Evolutionary conservation across 64 coral and sea anemone genomes (phyloP), one percentile per base, ranked within the genome.

Genomic region (Montipora sp.): DNA sequence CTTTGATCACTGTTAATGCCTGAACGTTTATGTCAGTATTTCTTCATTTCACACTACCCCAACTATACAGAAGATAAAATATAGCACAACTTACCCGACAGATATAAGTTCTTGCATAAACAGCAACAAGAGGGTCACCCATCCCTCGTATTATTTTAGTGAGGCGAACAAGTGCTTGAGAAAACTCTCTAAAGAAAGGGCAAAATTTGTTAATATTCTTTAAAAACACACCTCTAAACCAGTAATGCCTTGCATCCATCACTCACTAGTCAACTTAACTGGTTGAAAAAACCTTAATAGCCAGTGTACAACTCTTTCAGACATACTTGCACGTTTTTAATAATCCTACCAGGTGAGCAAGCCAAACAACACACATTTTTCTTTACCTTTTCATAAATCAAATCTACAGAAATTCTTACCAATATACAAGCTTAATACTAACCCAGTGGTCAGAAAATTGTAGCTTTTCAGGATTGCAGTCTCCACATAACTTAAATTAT

Each of bases 101-200:
- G 47, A 99, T 99, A 59, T 96, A 99, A 27, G 92, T 94, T 36
- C 98, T 87, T 49, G 98, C 92, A 92, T 99, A 99, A 6, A 93
- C 80, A 27, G 98, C 94, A 15, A 99, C 98, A 24, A 99, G 81
- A 3, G 98, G 98, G 51, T 99, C 98, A 10, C 98, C 98, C 59
- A 99, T 96, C 3, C 98, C 98, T 80, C 98, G 75, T 45, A 99
- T 95, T 94, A 99, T 99, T 55, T 99, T 99, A 20, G 94, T 99
- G 57, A 99, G 44, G 10, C 98, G 88, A 8, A 99, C 92, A 43
- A 99, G 83, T 45, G 94, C 98, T 88, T 94, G 95, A 47, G 92
- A 96, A 84, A 96, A 99, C 79, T 99, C 98, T 14, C 98, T 99
- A 71, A 77, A 77, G 43, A 81, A 88, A 8, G 47, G 16, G 4